Evolutionary conservation across 2,888 invertebrate species (phyloP), one percentile per base, ranked within the genome.

Genomic region (Rosalia funebris): DNA sequence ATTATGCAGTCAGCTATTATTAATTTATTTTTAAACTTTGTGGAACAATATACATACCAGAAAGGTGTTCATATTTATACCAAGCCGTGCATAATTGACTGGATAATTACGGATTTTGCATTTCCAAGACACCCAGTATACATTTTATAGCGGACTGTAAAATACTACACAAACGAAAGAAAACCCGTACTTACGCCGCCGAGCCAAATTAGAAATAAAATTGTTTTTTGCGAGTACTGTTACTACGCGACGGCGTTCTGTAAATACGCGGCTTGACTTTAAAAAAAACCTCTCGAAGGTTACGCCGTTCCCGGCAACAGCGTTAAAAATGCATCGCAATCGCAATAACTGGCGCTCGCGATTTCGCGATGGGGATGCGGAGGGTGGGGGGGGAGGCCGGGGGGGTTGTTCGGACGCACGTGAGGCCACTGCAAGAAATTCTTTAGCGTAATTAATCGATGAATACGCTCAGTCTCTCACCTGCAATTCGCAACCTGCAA

Each of bases 151-250:
- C n/a, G n/a, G n/a, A n/a, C n/a, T n/a, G n/a, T n/a, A n/a, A n/a
- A n/a, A n/a, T n/a, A n/a, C n/a, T n/a, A n/a, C n/a, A n/a, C n/a
- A n/a, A n/a, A n/a, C n/a, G n/a, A n/a, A n/a, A n/a, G n/a, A n/a
- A n/a, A n/a, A n/a, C n/a, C n/a, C n/a, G n/a, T n/a, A n/a, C n/a
- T n/a, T n/a, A n/a, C n/a, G n/a, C n/a, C n/a, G n/a, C n/a, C n/a
- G n/a, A n/a, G n/a, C n/a, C n/a, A n/a, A n/a, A n/a, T n/a, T n/a
- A n/a, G n/a, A n/a, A n/a, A n/a, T n/a, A n/a, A n/a, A n/a, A n/a
- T n/a, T n/a, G n/a, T n/a, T n/a, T n/a, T n/a, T 48, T 17, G 16
- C 42, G 25, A 44, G 62, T 58, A 52, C 55, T 54, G 54, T 54
- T 53, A 42, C 53, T 32, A 53, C 31, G 53, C 53, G 41, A 25